Percentiles rank a stretch among this genome's conserved stretches.
Conservation (phyloP, 2,797 vertebrate genomes). For the Phylloscopus collybita region DNA sequence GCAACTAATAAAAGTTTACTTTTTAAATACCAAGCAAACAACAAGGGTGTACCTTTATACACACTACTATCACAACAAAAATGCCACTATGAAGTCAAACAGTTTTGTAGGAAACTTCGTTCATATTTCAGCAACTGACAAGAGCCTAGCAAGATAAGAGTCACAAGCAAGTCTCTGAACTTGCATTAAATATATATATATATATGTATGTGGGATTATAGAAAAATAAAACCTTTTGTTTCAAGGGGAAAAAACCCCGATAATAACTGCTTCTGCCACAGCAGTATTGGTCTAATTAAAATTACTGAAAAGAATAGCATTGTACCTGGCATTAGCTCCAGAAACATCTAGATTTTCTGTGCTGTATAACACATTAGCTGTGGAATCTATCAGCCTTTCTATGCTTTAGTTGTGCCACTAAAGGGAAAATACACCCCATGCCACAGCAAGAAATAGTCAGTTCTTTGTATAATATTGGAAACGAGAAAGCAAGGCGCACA, state of each 20-base stretch:
- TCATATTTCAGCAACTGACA: neutral
- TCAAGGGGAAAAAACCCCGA: rapidly evolving
- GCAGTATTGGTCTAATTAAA: neutral
- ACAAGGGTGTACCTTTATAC: neutral
- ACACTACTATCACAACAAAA: neutral
- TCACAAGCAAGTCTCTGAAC: neutral
- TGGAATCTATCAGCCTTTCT: neutral
- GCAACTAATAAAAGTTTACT: neutral
- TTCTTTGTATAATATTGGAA: rapidly evolving
- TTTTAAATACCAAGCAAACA: neutral
- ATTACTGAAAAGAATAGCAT: neutral
- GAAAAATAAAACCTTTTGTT: neutral
- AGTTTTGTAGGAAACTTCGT: neutral
- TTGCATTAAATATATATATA: neutral
- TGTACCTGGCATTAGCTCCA: neutral
- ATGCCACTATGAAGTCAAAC: rapidly evolving
- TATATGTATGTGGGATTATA: neutral
- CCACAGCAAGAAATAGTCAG: neutral
- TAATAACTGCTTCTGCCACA: neutral
- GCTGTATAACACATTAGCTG: neutral
- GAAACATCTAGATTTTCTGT: neutral
- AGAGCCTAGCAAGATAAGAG: neutral
- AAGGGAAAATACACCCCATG: neutral
- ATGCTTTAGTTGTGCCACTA: neutral
- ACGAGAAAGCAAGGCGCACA: rapidly evolving